Evolutionary conservation across 2,888 invertebrate genomes (phyloP), one percentile per base, ranked within the genome.

Genomic region (Blomia tropicalis): DNA sequence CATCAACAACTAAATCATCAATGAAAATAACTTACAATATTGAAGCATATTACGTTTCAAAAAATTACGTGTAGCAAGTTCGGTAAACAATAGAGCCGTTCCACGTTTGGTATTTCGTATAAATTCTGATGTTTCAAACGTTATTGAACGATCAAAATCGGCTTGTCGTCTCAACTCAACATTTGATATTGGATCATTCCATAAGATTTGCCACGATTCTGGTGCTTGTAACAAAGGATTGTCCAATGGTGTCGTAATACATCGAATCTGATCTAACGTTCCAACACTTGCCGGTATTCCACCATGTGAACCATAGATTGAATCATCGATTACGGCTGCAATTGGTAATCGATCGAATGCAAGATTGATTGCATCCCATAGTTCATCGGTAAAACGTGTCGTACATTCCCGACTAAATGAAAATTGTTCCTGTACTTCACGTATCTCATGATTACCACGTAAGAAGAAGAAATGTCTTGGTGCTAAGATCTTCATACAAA

Each of bases 301-400:
- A 19, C 85, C 85, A 72, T 85, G 85, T 63, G 82, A 83, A 74
- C 84, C 85, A 71, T 85, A 85, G 58, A 85, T 78, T 82, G 83
- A 70, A 32, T 80, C 80, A 72, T 85, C 85, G n/a, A 85, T 78
- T 11, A 81, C 77, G 1, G 84, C 85, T 17, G 84, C 83, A 85
- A 69, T 1, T n/a, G 85, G 85, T 77, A 85, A 77, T 14, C 73
- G 76, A 72, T 85, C 85, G 71, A 85, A 85, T 25, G 80, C 82
- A 30, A 76, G 75, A 71, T 85, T 85, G 32, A 84, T 76, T 0
- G 80, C 78, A 63, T 80, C 80, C 83, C 84, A 85, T 59, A 85
- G 77, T 67, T 79, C 51, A 29, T 17, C 51, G 22, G 2, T 51
- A 3, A 51, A 7, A 29, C 51, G 51, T 25, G 14, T 51, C 17